Percentiles rank a stretch among this genome's conserved stretches.
phyloP scores from a whole-genome alignment of 1,140 invertebrate species.

The Arion vulgaris region DNA sequence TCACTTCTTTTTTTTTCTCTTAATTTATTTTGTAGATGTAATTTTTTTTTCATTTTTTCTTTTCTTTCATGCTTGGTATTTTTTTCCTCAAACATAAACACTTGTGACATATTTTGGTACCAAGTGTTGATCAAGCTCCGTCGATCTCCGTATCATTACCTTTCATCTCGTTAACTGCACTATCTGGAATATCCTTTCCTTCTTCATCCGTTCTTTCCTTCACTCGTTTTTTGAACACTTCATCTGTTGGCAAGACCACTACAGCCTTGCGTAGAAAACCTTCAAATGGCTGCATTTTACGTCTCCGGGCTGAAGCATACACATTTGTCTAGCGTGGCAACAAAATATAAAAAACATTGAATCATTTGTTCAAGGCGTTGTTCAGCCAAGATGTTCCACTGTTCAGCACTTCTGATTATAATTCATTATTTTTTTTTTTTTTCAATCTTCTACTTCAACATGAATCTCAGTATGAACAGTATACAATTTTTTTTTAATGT shows the following conservation, averaged over 20 bases:
- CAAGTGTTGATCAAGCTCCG: conserved; percentile 32
- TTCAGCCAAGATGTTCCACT: conserved; percentile 4
- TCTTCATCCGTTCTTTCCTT: conserved; percentile 85
- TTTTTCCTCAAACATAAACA: conserved; percentile 20
- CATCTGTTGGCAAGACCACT: conserved; percentile 89
- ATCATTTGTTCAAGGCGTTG: conserved; percentile 25
- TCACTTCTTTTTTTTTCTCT: conserved; percentile 18
- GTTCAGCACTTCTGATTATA: background rate
- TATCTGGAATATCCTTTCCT: conserved; percentile 92
- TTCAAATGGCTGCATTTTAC: conserved; percentile 95
- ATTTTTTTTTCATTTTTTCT: background rate
- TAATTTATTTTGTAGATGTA: background rate
- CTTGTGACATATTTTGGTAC: conserved; percentile 23
- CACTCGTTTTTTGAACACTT: conserved; percentile 87
- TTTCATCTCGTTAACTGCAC: conserved; percentile 94
- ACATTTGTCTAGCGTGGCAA: conserved; percentile 87
- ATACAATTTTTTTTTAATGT: background rate
- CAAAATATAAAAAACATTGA: conserved; percentile 53
- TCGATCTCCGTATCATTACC: conserved; percentile 76
- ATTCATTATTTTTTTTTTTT: background rate
- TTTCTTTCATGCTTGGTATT: background rate
- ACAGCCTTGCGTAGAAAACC: conserved; percentile 91
- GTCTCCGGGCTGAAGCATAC: conserved; percentile 92
- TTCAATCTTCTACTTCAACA: background rate
- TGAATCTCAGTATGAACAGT: background rate